Evolutionary conservation across 2,113 vertebrate species (phyloP).

Genomic region (Gracilinanus agilis): DNA sequence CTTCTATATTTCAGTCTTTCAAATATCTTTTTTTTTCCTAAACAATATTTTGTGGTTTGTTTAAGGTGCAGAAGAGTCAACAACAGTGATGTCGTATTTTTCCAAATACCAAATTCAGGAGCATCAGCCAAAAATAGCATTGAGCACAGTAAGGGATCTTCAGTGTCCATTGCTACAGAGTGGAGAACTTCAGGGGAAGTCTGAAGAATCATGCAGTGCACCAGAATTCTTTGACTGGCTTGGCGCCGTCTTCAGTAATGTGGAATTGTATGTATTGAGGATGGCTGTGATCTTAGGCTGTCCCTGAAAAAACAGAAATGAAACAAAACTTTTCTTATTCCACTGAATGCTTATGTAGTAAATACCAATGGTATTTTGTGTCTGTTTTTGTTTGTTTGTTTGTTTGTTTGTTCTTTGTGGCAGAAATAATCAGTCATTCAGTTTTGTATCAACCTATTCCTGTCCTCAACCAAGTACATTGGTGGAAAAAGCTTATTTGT

Average conservation of each 20-base stretch:
- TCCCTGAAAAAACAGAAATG: neutral
- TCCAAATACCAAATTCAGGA: constrained; percentile 86
- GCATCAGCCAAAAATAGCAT: constrained; percentile 84
- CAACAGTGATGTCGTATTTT: constrained; percentile 86
- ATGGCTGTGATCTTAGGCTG: neutral
- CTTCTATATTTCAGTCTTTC: no score
- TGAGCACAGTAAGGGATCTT: constrained; percentile 80
- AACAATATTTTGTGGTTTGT: constrained; percentile 69
- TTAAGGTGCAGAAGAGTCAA: constrained; percentile 82
- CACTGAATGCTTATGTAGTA: neutral
- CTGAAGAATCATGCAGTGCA: constrained; percentile 84
- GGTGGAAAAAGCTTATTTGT: constrained; percentile 83
- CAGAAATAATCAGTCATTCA: constrained; percentile 88
- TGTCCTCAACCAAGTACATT: constrained; percentile 87
- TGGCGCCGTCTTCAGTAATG: constrained; percentile 86
- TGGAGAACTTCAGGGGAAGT: constrained; percentile 80
- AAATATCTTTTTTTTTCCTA: no score
- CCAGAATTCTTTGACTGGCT: constrained; percentile 93
- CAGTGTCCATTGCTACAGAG: constrained; percentile 86
- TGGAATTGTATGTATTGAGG: constrained; percentile 86
- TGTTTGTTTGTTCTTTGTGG: neutral
- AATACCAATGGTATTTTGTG: neutral
- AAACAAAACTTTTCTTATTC: neutral
- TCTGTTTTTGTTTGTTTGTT: constrained; percentile 45
- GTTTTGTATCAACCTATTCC: constrained; percentile 90